A percentile compares a stretch with the other conserved stretches of the same genome.
These are phyloP conservation scores for Polylopha cassiicola DNA, from an alignment of 2,888 invertebrate genomes.

Conservation along the genomic window DNA sequence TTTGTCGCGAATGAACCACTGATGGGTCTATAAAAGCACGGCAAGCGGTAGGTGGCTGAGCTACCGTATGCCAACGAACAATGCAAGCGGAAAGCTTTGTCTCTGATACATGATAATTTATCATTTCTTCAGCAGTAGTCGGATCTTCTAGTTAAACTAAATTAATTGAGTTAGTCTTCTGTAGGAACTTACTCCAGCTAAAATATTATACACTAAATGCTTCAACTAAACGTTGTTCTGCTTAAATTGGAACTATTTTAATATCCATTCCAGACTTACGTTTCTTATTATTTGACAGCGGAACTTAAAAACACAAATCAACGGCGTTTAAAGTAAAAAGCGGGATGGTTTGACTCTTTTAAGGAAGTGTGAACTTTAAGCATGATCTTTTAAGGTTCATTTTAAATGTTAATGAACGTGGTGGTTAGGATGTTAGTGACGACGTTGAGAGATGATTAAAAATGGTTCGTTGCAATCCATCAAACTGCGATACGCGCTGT, in stretches of 20 bases:
- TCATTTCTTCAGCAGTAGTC: conserved; percentile 36
- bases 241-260: conserved; percentile 16
- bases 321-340: conserved; percentile 16
- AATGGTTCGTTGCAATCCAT: conserved; percentile 66
- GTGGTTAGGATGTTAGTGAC: conserved; percentile 9
- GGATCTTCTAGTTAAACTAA: conserved; percentile 19
- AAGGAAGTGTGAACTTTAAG: no score
- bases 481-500: conserved; percentile 59
- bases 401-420: conserved; percentile 24
- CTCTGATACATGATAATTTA: conserved; percentile 42
- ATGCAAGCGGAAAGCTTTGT: conserved; percentile 48
- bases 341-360: no score
- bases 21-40: conserved; percentile 45
- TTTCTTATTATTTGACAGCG: conserved; percentile 43
- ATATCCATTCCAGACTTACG: conserved; percentile 31
- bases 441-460: conserved; percentile 56
- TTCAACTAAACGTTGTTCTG: no score
- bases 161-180: conserved; percentile 14
- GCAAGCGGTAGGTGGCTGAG: conserved; percentile 32
- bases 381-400: background rate
- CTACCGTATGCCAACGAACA: conserved; percentile 34
- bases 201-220: no score
- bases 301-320: conserved; percentile 41
- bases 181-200: background rate
- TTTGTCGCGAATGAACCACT: conserved; percentile 52